Evolutionary conservation across 2,888 invertebrate genomes (phyloP), one percentile per base, ranked within the genome.

Genomic region (Cantharis rufa): DNA sequence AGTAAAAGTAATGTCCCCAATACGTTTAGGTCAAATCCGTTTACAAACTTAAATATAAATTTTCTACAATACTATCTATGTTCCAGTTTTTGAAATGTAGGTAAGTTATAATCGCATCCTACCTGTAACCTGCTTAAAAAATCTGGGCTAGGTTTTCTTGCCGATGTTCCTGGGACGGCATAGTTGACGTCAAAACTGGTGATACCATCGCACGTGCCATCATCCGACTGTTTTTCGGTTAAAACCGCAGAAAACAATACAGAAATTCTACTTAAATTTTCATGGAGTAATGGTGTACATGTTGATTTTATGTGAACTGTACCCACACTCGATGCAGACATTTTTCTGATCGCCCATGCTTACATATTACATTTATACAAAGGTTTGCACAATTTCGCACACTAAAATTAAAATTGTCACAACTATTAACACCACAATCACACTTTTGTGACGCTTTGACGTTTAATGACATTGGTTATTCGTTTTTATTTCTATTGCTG

Each of bases 71-170:
- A 77, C 77, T 71, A 77, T 77, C 74, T 74, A 74, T 72, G 78
- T 78, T 72, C 78, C 73, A 78, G 72, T 78, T 78, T 75, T 71
- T 32, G 61, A 73, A 75, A 78, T 75, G 69, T 78, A 78, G 75
- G 75, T 75, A 72, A 75, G 62, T 66, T 48, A 70, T 28, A 15
- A 70, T 70, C 63, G 62, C 27, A 74, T 80, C 82, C 76, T 84
- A 88, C 88, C 88, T 88, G 88, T 79, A 88, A 83, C 81, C 88
- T 85, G 79, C 80, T 83, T 78, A 88, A 83, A 80, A 88, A 87
- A 84, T 88, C 88, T 72, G 84, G 83, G 82, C 87, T 86, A 62
- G 86, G 84, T 78, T 85, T 83, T 79, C 87, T 82, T 76, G 86
- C 86, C 72, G 85, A 80, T 32, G 84, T 84, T 61, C 84, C 82